Conservation (phyloP, 2,888 invertebrate species). For the Dascillus cervinus region DNA sequence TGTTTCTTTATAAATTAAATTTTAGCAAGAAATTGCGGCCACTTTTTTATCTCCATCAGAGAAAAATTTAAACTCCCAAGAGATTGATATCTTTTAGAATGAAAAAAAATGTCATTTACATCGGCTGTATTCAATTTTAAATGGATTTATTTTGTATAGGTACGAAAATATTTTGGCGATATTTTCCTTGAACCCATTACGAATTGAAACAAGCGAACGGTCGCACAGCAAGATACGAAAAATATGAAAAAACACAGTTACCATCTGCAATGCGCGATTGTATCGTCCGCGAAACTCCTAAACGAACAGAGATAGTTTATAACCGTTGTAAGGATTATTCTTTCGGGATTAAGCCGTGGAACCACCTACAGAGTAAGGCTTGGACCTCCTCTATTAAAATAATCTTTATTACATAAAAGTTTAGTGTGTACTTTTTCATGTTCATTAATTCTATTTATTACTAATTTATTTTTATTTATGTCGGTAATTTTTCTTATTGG, state of each 20-base stretch:
- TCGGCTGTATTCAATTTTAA: conserved; percentile 11
- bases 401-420: conserved; percentile 20
- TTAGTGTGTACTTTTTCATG: conserved; percentile 18
- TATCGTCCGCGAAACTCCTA: conserved; percentile 9
- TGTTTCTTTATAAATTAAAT: too few species aligned
- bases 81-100: too few species aligned
- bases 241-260: conserved; percentile 11
- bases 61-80: too few species aligned
- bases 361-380: conserved; percentile 21
- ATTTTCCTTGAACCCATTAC: conserved; percentile 16
- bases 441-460: conserved; percentile 20
- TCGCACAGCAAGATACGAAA: conserved; percentile 15
- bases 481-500: conserved; percentile 11
- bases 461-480: conserved; percentile 17
- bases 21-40: too few species aligned
- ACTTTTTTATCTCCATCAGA: too few species aligned
- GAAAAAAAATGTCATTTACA: too few species aligned
- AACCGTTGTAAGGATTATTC: conserved; percentile 9
- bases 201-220: conserved; percentile 14
- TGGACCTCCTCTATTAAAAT: conserved; percentile 20
- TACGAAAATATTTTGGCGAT: conserved; percentile 13
- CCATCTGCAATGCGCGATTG: conserved; percentile 10
- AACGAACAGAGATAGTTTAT: conserved; percentile 9
- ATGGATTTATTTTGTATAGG: conserved; percentile 14
- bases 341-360: conserved; percentile 12